Base-by-base conservation (phyloP, 2,113 vertebrate genomes). In the Cisticola juncidis region DNA sequence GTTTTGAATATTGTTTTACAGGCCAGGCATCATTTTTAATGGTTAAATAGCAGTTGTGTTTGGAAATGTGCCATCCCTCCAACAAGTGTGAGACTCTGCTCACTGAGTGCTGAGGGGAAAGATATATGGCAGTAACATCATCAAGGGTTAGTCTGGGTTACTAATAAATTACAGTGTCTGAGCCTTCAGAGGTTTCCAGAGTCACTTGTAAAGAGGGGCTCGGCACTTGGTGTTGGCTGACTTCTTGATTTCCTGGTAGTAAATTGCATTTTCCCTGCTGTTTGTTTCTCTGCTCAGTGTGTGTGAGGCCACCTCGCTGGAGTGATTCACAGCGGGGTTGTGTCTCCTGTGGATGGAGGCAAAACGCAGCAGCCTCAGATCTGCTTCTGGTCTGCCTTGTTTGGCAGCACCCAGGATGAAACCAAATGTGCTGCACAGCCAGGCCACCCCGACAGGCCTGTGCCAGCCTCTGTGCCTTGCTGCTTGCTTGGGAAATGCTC, bases 251-350 rank as follows among this genome's bases (percentile, higher is more conserved):
- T 91, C 28, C 65, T 82, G 45, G 7, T n/a, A 26, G 9, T 65
- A 81, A 58, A 61, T 44, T 12, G 42, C 22, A 5, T 64, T 78
- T 79, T 81, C 4, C 33, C 12, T 76, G 38, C 8, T 33, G 16
- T 54, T 48, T 51, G 62, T 77, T 14, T 4, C 36, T 21, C 2
- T 36, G 5, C 57, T 2, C 51, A 4, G 0, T 1, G 9, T 47
- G 38, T 31, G 66, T 0, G 18, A 9, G 71, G 50, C 2, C 8
- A 12, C 77, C 44, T 54, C 3, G 0, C 8, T 0, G 1, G 20
- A 33, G 8, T 53, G 54, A 56, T 44, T 90, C 76, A 40, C 48
- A 2, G 42, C 0, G 0, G 12, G 44, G 29, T 3, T 85, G 5
- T 9, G 33, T 42, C 83, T 73, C 2, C 7, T 25, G 25, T 5